Percentiles rank a stretch among this genome's conserved stretches.
Evolutionary conservation across 35 echinoderm and acorn worm genomes (phyloP).

Genomic region (Ophioderma brevispina): DNA sequence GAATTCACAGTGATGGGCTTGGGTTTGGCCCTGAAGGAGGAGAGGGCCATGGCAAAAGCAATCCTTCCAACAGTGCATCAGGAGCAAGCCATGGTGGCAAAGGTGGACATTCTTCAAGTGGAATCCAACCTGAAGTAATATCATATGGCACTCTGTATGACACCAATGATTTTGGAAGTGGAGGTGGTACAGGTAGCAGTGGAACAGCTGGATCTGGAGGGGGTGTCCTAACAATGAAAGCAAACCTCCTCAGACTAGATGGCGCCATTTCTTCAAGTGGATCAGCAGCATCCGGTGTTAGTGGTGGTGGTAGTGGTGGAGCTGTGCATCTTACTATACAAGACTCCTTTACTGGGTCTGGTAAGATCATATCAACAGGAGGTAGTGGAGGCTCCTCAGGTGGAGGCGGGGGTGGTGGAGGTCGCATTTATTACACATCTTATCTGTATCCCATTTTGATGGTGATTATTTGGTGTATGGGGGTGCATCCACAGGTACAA

Average conservation of each 20-base stretch:
- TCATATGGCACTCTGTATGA: conserved; percentile 76
- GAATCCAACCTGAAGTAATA: neutral
- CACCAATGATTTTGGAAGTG: conserved; percentile 75
- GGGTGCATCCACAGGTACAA: conserved; percentile 3
- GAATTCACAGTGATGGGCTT: conserved; percentile 43
- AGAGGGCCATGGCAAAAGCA: conserved; percentile 39
- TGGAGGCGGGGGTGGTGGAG: conserved; percentile 84
- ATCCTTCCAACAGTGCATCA: conserved; percentile 38
- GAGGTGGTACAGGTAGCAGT: conserved; percentile 52
- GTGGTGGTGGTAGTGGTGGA: conserved; percentile 87
- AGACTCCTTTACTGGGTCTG: conserved; percentile 54
- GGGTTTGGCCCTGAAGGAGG: conserved; percentile 50
- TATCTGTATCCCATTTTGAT: conserved; percentile 43
- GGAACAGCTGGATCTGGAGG: conserved; percentile 69
- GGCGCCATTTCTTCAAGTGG: conserved; percentile 72
- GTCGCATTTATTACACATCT: conserved; percentile 50
- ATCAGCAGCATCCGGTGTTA: neutral
- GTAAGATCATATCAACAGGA: conserved; percentile 41
- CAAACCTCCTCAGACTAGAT: conserved; percentile 58
- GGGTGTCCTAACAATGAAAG: conserved; percentile 48
- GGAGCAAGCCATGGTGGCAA: conserved; percentile 82
- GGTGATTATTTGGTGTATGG: conserved; percentile 56
- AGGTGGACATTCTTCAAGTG: conserved; percentile 59
- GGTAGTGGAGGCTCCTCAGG: conserved; percentile 52
- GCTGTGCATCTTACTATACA: conserved; percentile 47